Evolutionary conservation across 2,797 vertebrate species (phyloP), one percentile per base, ranked within the genome.

Genomic region (Centroberyx gerrardi): DNA sequence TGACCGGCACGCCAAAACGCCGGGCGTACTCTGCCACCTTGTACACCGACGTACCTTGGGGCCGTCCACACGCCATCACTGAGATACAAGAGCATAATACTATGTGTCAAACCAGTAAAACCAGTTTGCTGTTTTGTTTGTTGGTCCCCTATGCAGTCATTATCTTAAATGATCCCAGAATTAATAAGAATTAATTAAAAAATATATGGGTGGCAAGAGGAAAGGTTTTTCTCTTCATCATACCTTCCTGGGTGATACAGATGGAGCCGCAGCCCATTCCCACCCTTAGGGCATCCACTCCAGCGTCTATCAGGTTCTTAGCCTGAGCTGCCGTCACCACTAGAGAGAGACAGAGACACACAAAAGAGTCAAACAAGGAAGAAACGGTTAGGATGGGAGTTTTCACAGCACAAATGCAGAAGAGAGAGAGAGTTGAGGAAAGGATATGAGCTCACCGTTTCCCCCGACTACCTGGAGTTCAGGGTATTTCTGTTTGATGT

Each of bases 251-350:
- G 5, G 97, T 98, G 90, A 98, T 98, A 74, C 97, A 98, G 87
- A 98, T 98, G 22, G 97, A 98, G 29, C 97, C 97, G 8, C 97
- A 97, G 12, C 97, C 97, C 97, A 98, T 98, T 14, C 97, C 97
- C 67, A 98, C 97, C 13, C 97, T 94, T 18, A 98, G 89, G 2
- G 96, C 97, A 9, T 98, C 97, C 82, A 96, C 97, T 1, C 97
- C 97, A 0, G 97, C 97, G 2, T 98, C 97, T 1, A 98, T 97
- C 71, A 98, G 94, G 89, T 98, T 98, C 94, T 98, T 98, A 67
- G 97, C 97, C 93, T 98, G 97, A 42, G 97, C 97, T 3, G 97
- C 97, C 3, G 97, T 98, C 90, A 98, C 97, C 90, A 98, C 97
- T 98, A 92, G 38, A 86, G 31, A 69, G 64, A 79, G 58, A 78